Evolutionary conservation across 2,888 invertebrate genomes (phyloP).

Genomic region (Uropetala carovei): DNA sequence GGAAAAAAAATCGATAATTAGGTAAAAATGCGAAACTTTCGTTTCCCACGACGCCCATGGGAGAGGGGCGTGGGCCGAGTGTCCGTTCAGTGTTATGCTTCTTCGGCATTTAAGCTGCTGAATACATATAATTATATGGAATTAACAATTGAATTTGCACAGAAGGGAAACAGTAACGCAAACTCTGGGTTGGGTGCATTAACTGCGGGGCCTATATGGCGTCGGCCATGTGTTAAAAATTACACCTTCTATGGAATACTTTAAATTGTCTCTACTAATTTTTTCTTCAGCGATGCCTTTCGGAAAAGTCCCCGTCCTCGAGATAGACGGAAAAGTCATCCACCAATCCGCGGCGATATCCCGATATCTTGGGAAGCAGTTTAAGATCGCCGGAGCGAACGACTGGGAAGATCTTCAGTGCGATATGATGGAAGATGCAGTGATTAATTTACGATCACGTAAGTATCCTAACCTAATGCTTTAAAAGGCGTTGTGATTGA

Average conservation of each 20-base stretch:
- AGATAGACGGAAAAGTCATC: slow-evolving; percentile 5
- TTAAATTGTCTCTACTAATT: not conserved
- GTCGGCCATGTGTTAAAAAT: not conserved
- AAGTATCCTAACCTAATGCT: not conserved
- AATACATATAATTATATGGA: not conserved
- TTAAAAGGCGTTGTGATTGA: not conserved
- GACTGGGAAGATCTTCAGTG: slow-evolving; percentile 23
- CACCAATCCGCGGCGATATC: slow-evolving; percentile 17
- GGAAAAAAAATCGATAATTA: too few relatives aligned
- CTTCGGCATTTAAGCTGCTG: not conserved
- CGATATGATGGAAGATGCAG: slow-evolving; percentile 52
- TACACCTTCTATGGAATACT: not conserved
- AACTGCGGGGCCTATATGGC: not conserved
- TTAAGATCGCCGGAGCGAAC: slow-evolving; percentile 16
- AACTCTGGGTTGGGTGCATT: not conserved
- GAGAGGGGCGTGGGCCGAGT: too few relatives aligned
- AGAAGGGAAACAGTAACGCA: not conserved
- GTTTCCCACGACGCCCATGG: too few relatives aligned
- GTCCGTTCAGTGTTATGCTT: too few relatives aligned
- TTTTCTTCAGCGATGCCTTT: not conserved
- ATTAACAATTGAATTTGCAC: not conserved
- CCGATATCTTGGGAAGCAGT: slow-evolving; percentile 17
- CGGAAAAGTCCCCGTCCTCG: not conserved
- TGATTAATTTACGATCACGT: not conserved
- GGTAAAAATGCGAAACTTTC: too few relatives aligned